phyloP scores from a whole-genome alignment of 2,888 invertebrate species.

The Andrena trimmerana region DNA sequence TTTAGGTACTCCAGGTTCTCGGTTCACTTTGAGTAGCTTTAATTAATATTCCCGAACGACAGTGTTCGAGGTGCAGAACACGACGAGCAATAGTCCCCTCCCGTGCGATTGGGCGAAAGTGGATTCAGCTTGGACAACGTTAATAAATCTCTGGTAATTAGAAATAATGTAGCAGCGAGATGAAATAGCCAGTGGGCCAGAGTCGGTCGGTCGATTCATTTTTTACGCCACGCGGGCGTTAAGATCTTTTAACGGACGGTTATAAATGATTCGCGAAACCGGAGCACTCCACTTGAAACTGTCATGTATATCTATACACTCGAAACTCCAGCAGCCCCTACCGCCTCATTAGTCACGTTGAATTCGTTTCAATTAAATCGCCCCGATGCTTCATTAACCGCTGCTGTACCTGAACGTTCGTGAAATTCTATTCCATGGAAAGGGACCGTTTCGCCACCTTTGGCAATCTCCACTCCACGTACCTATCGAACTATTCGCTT shows the following conservation, averaged over 20 bases:
- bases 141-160: constrained; percentile 77
- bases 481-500: background rate
- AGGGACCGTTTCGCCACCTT: background rate
- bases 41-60: background rate
- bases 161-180: constrained; percentile 72
- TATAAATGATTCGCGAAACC: constrained; percentile 74
- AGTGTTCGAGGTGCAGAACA: constrained; percentile 13
- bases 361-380: constrained; percentile 69
- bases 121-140: constrained; percentile 64
- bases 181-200: constrained; percentile 69
- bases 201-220: constrained; percentile 72
- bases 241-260: constrained; percentile 71
- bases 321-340: constrained; percentile 45
- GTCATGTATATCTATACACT: constrained; percentile 54
- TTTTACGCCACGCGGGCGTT: constrained; percentile 73
- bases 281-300: constrained; percentile 55
- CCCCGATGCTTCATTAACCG: constrained; percentile 53
- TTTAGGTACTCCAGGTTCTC: background rate
- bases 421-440: constrained; percentile 2
- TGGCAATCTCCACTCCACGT: background rate
- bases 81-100: background rate
- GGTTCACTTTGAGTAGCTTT: background rate
- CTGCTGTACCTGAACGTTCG: constrained; percentile 22
- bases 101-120: constrained; percentile 21
- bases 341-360: constrained; percentile 67